Percentiles rank a stretch among this genome's conserved stretches.
These are phyloP conservation scores for Todiramphus saurophagus DNA, from an alignment of 2,113 vertebrate genomes.

Conservation along the genomic window DNA sequence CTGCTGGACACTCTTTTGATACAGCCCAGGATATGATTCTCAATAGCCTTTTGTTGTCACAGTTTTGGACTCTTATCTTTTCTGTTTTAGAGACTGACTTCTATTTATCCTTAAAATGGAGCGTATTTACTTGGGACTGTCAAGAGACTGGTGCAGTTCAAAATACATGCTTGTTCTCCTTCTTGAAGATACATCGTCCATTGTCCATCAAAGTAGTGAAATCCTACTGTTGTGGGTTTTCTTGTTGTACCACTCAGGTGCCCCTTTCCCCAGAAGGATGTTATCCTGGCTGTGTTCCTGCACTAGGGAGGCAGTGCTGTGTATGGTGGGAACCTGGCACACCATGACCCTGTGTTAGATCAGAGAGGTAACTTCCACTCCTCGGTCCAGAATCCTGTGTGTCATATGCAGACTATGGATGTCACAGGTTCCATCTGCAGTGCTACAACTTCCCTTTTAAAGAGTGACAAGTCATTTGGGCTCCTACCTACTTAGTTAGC, in stretches of 20 bases:
- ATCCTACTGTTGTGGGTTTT: neutral
- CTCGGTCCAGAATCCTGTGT: neutral
- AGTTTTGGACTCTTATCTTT: neutral
- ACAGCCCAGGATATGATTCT: neutral
- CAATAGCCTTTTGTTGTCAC: neutral
- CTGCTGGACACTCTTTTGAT: too few species aligned
- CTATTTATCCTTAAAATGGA: neutral
- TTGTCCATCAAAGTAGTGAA: too few species aligned
- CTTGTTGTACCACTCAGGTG: neutral
- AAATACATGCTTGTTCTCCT: neutral
- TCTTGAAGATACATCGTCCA: neutral
- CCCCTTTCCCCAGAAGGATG: neutral
- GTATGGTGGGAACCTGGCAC: neutral
- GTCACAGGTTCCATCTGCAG: neutral
- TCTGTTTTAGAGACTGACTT: neutral
- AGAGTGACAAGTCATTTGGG: neutral
- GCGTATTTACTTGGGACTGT: neutral
- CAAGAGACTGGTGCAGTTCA: neutral
- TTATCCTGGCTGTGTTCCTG: neutral
- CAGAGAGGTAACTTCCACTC: neutral
- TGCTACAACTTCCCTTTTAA: neutral
- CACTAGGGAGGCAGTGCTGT: neutral
- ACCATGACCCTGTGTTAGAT: too few species aligned
- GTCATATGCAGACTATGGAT: neutral
- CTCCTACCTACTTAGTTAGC: neutral